Percentiles rank a stretch among this genome's conserved stretches.
Evolutionary conservation across 2,113 vertebrate genomes (phyloP).

Genomic region (Pygoscelis antarcticus): DNA sequence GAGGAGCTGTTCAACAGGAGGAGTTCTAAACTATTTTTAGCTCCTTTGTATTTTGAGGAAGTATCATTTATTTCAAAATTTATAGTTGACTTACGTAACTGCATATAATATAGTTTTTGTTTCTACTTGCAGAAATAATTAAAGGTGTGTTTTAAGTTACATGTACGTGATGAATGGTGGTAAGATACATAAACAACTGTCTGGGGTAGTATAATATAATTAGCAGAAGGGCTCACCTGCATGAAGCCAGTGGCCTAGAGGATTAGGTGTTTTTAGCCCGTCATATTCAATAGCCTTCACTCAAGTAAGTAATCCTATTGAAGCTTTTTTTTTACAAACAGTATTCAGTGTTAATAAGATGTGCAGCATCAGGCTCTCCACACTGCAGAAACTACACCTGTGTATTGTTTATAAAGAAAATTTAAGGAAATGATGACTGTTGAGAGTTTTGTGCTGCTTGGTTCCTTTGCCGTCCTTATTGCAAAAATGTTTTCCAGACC

Average conservation of each 20-base stretch:
- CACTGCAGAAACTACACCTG: neutral
- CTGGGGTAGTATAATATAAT: neutral
- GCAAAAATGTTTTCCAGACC: neutral
- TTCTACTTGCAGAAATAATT: neutral
- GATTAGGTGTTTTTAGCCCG: neutral
- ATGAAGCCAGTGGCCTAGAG: too few species aligned
- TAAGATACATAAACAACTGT: neutral
- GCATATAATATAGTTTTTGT: too few species aligned
- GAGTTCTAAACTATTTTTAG: neutral
- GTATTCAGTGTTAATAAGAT: neutral
- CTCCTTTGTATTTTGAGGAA: neutral
- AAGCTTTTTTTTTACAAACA: neutral
- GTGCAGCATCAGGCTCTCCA: neutral
- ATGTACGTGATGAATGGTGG: neutral
- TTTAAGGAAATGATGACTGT: accelerated
- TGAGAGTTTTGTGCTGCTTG: neutral
- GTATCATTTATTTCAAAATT: neutral
- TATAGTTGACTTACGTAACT: too few species aligned
- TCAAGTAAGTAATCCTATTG: neutral
- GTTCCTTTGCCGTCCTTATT: neutral
- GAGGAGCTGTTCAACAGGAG: neutral
- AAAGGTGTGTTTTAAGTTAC: neutral
- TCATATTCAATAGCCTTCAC: neutral
- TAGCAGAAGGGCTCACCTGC: neutral
- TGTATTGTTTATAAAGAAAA: neutral